Evolutionary conservation across 2,888 invertebrate genomes (phyloP).

Genomic region (Ectropis crepuscularia): DNA sequence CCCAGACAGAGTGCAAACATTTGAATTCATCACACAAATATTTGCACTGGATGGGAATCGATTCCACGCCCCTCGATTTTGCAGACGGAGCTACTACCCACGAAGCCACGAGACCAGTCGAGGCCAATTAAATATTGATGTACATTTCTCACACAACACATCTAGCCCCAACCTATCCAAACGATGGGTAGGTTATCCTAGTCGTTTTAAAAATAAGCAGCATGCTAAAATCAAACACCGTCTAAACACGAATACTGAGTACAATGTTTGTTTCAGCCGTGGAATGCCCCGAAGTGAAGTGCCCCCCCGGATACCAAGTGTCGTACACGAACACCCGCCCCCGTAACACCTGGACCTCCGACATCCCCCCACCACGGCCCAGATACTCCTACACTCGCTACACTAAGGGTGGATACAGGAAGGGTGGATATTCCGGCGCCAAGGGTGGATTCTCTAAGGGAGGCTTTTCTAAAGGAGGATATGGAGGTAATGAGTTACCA

Average conservation of each 20-base stretch:
- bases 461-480: slow-evolving; percentile 55
- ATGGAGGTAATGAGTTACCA: slow-evolving; percentile 40
- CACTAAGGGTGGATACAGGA: slow-evolving; percentile 60
- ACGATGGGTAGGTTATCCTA: not conserved
- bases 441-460: slow-evolving; percentile 62
- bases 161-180: not conserved
- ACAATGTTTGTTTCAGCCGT: slow-evolving; percentile 51
- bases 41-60: too few relatives aligned
- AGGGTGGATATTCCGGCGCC: slow-evolving; percentile 55
- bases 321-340: slow-evolving; percentile 64
- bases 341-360: slow-evolving; percentile 87
- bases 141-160: too few relatives aligned
- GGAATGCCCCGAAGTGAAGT: slow-evolving; percentile 82
- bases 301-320: slow-evolving; percentile 86
- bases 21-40: too few relatives aligned
- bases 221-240: not conserved
- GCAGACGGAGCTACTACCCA: too few relatives aligned
- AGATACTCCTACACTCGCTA: slow-evolving; percentile 69
- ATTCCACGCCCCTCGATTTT: too few relatives aligned
- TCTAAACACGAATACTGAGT: not conserved
- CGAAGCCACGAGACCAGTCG: too few relatives aligned
- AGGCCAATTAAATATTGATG: too few relatives aligned
- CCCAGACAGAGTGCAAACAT: too few relatives aligned
- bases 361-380: slow-evolving; percentile 73
- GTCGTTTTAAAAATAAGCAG: too few relatives aligned